Evolutionary conservation across 2,888 invertebrate species (phyloP).

Genomic region (Scaptomyza parva): DNA sequence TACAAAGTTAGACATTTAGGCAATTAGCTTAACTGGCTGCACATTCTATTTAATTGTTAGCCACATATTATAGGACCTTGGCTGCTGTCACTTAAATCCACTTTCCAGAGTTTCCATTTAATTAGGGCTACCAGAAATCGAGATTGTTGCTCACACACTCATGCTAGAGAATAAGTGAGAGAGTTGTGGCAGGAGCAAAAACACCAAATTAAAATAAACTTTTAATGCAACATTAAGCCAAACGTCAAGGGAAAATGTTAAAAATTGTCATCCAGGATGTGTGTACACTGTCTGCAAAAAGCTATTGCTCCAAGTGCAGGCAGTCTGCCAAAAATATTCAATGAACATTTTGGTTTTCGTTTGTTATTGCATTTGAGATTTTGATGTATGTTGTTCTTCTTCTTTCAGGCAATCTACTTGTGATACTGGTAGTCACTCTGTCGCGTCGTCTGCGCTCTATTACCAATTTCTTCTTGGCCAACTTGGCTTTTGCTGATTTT

Average conservation of each 20-base stretch:
- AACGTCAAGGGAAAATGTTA: constrained; percentile 40
- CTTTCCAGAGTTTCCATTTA: constrained; percentile 43
- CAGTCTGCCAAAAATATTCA: too few species aligned
- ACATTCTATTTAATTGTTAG: constrained; percentile 25
- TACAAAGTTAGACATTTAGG: constrained; percentile 17
- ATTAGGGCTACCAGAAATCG: constrained; percentile 39
- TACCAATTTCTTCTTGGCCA: constrained; percentile 96
- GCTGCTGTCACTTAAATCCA: constrained; percentile 32
- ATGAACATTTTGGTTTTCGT: too few species aligned
- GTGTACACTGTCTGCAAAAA: constrained; percentile 43
- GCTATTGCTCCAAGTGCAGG: constrained; percentile 42
- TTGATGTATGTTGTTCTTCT: constrained; percentile 29
- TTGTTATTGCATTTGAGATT: too few species aligned
- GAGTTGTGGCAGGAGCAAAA: constrained; percentile 31
- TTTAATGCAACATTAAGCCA: constrained; percentile 59
- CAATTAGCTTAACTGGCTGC: constrained; percentile 32
- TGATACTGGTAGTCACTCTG: constrained; percentile 93
- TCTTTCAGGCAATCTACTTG: constrained; percentile 93
- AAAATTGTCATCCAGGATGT: constrained; percentile 42
- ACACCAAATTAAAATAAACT: constrained; percentile 66
- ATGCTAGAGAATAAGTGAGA: background rate
- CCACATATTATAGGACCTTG: constrained; percentile 25
- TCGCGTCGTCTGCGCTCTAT: constrained; percentile 93
- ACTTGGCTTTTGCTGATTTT: constrained; percentile 95
- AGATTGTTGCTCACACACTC: too few species aligned